phyloP scores from a whole-genome alignment of 2,888 invertebrate species.

The Heteromurus nitidus region DNA sequence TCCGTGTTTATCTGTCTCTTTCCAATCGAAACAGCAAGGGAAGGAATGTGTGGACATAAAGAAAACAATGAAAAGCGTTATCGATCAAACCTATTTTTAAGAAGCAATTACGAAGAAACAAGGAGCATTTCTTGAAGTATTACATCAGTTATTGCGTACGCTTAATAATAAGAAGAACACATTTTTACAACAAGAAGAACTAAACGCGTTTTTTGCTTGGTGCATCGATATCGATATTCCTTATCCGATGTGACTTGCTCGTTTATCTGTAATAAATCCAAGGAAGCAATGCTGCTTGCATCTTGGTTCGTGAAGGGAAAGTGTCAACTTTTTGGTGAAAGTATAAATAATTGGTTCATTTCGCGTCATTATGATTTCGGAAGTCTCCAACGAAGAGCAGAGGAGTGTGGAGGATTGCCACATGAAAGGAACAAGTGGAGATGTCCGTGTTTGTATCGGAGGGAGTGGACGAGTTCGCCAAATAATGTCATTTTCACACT shows the following conservation, averaged over 20 bases:
- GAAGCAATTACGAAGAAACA: conserved; percentile 14
- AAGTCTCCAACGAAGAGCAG: conserved; percentile 11
- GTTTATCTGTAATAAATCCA: conserved; percentile 14
- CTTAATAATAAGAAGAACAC: no score
- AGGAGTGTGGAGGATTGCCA: neutral
- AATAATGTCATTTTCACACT: conserved; percentile 10
- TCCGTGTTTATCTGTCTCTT: no score
- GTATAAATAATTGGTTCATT: neutral
- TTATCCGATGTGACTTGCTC: neutral
- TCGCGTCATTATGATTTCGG: conserved; percentile 8
- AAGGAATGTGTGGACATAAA: no score
- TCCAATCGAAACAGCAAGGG: no score
- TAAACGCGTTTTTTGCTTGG: neutral
- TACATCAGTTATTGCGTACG: no score
- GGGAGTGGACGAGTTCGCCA: neutral
- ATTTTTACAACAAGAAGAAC: neutral
- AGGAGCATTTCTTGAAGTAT: no score
- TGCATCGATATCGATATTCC: neutral
- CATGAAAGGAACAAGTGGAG: neutral
- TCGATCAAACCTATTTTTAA: conserved; percentile 43
- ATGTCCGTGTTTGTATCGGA: neutral
- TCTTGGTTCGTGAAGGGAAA: neutral
- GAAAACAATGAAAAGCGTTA: no score
- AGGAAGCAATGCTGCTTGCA: neutral
- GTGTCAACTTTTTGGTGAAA: conserved; percentile 21